phyloP scores from a whole-genome alignment of 2,888 invertebrate genomes.

The Scaptodrosophila latifasciaeformis region DNA sequence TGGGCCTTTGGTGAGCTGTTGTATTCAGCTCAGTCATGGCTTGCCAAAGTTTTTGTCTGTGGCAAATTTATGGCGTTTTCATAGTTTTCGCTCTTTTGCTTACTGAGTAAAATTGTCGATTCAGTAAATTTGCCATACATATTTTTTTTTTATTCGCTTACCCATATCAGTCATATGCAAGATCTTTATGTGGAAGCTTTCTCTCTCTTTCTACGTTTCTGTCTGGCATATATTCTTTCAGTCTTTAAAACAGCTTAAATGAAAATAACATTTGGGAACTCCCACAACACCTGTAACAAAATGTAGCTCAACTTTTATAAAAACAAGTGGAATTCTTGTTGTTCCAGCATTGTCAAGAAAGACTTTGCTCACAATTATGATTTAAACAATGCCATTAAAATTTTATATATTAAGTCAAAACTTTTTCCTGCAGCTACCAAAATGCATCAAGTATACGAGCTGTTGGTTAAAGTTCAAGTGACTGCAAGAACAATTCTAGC shows the following conservation, averaged over 20 bases:
- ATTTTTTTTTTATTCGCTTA: constrained; percentile 34
- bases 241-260: too few species aligned
- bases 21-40: background rate
- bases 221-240: too few species aligned
- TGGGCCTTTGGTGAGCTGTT: too few species aligned
- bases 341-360: background rate
- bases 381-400: constrained; percentile 24
- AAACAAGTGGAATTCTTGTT: background rate
- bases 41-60: constrained; percentile 28
- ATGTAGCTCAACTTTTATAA: background rate
- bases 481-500: constrained; percentile 12
- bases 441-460: constrained; percentile 24
- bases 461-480: constrained; percentile 23
- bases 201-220: too few species aligned
- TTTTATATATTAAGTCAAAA: constrained; percentile 15
- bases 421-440: constrained; percentile 15
- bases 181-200: too few species aligned
- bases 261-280: background rate
- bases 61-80: constrained; percentile 60
- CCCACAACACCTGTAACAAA: background rate
- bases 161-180: too few species aligned
- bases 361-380: constrained; percentile 22
- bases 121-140: too few species aligned
- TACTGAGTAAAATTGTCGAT: constrained; percentile 53
- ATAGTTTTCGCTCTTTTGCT: constrained; percentile 46